phyloP scores from a whole-genome alignment of 2,797 vertebrate species.

The Syndactyla subalaris region DNA sequence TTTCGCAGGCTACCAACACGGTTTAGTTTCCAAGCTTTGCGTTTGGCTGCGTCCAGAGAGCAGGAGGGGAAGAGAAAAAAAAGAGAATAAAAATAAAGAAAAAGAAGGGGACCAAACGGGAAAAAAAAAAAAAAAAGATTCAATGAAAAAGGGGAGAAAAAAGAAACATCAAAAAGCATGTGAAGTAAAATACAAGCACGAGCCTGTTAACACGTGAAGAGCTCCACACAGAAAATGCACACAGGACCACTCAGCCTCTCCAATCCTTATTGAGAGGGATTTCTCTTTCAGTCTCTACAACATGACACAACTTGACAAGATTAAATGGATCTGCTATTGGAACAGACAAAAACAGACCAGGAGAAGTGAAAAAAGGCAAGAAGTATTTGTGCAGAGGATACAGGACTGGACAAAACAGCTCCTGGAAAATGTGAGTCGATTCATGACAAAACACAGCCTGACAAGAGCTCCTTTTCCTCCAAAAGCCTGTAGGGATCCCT shows the following conservation, averaged over 20 bases:
- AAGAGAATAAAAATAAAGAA: constrained; percentile 70
- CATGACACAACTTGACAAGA: neutral
- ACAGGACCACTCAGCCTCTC: neutral
- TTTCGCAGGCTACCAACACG: constrained; percentile 92
- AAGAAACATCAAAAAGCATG: constrained; percentile 74
- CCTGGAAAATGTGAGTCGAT: neutral
- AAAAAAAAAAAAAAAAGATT: neutral
- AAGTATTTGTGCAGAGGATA: neutral
- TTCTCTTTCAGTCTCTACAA: neutral
- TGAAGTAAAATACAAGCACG: constrained; percentile 54
- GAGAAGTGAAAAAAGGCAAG: neutral
- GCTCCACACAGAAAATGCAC: neutral
- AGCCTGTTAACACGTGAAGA: neutral
- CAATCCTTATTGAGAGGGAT: neutral
- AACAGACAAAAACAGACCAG: neutral
- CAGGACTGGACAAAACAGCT: neutral
- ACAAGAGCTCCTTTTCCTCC: neutral
- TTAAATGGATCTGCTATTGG: constrained; percentile 9
- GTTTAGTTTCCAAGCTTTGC: constrained; percentile 93
- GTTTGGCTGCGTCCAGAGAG: constrained; percentile 90
- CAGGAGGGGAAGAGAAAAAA: constrained; percentile 74
- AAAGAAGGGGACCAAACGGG: constrained; percentile 9
- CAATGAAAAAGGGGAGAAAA: constrained; percentile 68
- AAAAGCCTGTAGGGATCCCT: neutral
- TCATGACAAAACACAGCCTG: neutral